phyloP scores from a whole-genome alignment of 2,888 invertebrate species.

The Rambutsinella grinnellia region DNA sequence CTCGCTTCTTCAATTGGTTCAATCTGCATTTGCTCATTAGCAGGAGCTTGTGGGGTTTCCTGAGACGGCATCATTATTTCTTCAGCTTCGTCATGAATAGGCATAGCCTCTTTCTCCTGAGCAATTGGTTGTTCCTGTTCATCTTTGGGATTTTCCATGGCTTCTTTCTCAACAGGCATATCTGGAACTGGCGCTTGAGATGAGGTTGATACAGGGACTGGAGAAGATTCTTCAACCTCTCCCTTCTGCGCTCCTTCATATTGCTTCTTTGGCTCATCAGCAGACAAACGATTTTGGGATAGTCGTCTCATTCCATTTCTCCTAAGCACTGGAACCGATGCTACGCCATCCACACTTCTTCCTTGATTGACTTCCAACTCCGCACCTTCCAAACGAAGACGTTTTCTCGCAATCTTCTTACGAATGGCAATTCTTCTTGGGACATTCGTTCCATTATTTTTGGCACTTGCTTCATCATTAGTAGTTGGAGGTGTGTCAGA shows the following conservation, averaged over 20 bases:
- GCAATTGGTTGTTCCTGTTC: background rate
- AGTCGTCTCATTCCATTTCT: slow-evolving; percentile 9
- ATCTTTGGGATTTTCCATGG: background rate
- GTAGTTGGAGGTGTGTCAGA: background rate
- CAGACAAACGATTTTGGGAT: slow-evolving; percentile 31
- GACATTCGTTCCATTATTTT: slow-evolving; percentile 24
- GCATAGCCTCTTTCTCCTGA: too few species aligned
- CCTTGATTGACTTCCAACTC: background rate
- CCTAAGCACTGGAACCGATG: background rate
- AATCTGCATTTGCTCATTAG: background rate
- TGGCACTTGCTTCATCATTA: slow-evolving; percentile 8
- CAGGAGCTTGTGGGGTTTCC: background rate
- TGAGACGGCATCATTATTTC: background rate
- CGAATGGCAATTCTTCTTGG: slow-evolving; percentile 28
- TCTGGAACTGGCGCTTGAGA: background rate
- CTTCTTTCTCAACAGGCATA: background rate
- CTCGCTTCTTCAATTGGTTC: background rate
- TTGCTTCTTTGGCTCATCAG: background rate
- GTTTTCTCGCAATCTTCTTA: slow-evolving; percentile 37
- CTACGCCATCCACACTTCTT: background rate
- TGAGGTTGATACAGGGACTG: background rate
- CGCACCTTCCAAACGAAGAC: slow-evolving; percentile 27
- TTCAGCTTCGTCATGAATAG: background rate
- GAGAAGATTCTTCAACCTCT: background rate
- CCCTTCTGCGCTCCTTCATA: slow-evolving; percentile 7